phyloP scores from a whole-genome alignment of 1,140 invertebrate species.

The Drosophila rhopaloa region DNA sequence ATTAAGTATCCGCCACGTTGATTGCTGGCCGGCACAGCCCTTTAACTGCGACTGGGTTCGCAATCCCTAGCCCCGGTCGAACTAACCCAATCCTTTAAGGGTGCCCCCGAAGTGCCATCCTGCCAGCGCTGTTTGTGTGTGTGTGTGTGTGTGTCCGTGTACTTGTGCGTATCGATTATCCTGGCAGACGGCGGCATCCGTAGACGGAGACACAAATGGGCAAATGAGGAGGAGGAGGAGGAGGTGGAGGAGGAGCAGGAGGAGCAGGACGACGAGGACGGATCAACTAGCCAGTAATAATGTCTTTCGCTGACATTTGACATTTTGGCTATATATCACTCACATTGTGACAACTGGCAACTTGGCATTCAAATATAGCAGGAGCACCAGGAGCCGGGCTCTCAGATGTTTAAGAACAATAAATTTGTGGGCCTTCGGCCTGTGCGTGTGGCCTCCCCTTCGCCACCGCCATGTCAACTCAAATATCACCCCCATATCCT shows the following conservation, averaged over 20 bases:
- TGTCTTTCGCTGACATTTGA: slow-evolving; percentile 83
- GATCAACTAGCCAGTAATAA: slow-evolving; percentile 83
- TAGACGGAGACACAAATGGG: slow-evolving; percentile 45
- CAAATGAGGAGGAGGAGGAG: slow-evolving; percentile 7
- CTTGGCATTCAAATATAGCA: slow-evolving; percentile 81
- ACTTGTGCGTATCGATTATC: slow-evolving; percentile 76
- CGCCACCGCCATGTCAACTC: neutral
- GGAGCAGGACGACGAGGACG: slow-evolving; percentile 36
- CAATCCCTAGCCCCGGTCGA: neutral
- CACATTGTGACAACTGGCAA: slow-evolving; percentile 81
- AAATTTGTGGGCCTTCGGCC: slow-evolving; percentile 55
- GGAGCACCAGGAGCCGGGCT: slow-evolving; percentile 11
- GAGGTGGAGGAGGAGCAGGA: neutral
- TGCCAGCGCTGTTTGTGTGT: neutral
- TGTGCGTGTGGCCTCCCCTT: slow-evolving; percentile 18
- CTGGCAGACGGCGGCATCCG: slow-evolving; percentile 72
- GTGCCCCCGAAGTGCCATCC: slow-evolving; percentile 1
- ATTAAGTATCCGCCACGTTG: slow-evolving; percentile 27
- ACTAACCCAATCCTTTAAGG: slow-evolving; percentile 11
- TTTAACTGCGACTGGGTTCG: neutral
- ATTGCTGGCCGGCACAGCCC: neutral
- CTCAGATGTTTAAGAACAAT: slow-evolving; percentile 76
- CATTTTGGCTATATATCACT: slow-evolving; percentile 83
- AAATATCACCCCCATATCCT: neutral
- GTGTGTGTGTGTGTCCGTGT: neutral